Evolutionary conservation across 2,797 vertebrate genomes (phyloP).

Genomic region (Bufotes viridis): DNA sequence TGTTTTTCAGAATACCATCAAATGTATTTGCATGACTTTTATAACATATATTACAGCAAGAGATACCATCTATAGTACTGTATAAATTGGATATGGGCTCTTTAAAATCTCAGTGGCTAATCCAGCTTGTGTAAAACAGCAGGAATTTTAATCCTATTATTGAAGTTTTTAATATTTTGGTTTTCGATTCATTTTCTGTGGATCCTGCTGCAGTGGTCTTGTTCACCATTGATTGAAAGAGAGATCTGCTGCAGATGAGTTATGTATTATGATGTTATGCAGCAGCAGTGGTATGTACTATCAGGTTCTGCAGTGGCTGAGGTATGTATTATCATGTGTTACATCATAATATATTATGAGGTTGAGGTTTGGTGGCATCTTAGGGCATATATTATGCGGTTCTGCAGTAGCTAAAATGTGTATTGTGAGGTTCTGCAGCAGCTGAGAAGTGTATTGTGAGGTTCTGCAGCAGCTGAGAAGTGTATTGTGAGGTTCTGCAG

Average conservation of each 20-base stretch:
- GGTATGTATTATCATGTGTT: not conserved
- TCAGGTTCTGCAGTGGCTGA: not conserved
- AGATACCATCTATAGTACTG: not conserved
- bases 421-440: no score
- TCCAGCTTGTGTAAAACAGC: not conserved
- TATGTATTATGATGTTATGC: not conserved
- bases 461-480: no score
- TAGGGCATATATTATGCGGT: no score
- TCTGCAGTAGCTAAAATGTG: no score
- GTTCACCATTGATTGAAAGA: no score
- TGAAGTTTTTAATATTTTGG: not conserved
- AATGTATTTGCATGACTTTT: not conserved
- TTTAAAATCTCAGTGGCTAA: not conserved
- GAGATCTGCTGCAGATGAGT: not conserved
- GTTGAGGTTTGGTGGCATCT: no score
- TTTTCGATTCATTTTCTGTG: not conserved
- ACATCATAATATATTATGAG: no score
- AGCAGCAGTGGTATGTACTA: not conserved
- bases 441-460: no score
- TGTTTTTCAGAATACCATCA: not conserved
- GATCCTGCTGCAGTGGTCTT: not conserved
- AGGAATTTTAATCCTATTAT: conserved; percentile 61
- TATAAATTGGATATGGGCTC: not conserved
- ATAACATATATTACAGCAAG: not conserved
- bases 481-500: no score